Base-by-base conservation (phyloP, 2,888 invertebrate genomes). In the Acanthoscelides obtectus region DNA sequence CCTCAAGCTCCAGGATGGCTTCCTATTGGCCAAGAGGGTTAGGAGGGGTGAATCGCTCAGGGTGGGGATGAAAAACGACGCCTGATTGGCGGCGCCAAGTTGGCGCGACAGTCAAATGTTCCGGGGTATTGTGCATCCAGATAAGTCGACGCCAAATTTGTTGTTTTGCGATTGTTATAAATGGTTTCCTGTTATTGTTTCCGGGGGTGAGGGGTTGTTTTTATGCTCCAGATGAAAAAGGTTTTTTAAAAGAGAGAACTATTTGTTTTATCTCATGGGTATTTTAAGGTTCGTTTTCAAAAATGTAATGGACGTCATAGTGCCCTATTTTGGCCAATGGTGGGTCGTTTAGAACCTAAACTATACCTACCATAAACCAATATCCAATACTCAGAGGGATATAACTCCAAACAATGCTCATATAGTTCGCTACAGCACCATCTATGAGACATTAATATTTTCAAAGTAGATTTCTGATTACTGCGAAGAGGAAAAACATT, bases 21-120 rank as follows among this genome's bases (percentile, higher is more conserved):
- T 67, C 45, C 71, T 25, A 77, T 77, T 77, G 77, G 77, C 73
- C 69, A 72, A 22, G 8, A 20, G 17, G 17, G 64, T 69, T 21
- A 69, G 70, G 66, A 71, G 75, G 75, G 75, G 67, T 64, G 68
- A 65, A 17, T 66, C 45, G 19, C 6, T 25, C 22, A 25, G 70
- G 68, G 75, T 71, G 72, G 74, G 72, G 72, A 64, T 45, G 8
- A 45, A 64, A 63, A 70, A 27, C 68, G 72, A 64, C 19, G 64
- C 66, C 20, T 25, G 66, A 75, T 76, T 76, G 76, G 75, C 80
- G 84, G 85, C 85, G 85, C 84, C 85, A 82, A 84, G 82, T 76
- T 81, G 85, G 83, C 85, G 85, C 84, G 83, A 80, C 83, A 79
- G 81, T 84, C 82, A 81, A 85, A 85, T 80, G 82, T 84, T 74